Evolutionary conservation across 1,140 invertebrate species (phyloP), one percentile per base, ranked within the genome.

Genomic region (Drosophila quadrilineata): DNA sequence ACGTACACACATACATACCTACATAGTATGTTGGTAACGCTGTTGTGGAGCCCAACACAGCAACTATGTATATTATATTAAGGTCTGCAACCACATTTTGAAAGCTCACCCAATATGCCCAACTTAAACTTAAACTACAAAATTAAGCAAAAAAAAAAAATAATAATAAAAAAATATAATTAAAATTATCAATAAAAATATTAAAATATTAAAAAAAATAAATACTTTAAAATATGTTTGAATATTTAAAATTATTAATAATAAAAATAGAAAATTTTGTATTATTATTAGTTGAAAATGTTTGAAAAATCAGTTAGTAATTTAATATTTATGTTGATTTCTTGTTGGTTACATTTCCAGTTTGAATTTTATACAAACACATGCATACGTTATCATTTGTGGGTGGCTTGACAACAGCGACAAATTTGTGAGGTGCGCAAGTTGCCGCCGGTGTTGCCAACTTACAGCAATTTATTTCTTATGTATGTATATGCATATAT

Each of bases 401-500:
- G 45, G 24, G 14, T 24, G 10, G 22, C 38, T 22, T 54, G 10
- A 26, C 29, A 24, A 71, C 41, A 59, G 43, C 3, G 66, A 71
- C 71, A 54, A 52, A 22, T 46, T 57, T 75, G 71, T 79, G n/a
- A 29, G 75, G 66, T 79, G 75, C 26, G 19, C 29, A 36, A 14
- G 60, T 36, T 64, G 52, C 56, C 41, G 45, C 56, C 43, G n/a
- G n/a, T n/a, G n/a, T n/a, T n/a, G 54, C 43, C 62, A 50, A 59
- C 56, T 35, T 53, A 57, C 63, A 36, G 36, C 50, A 46, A 56
- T 66, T 66, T 72, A 75, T 84, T 65, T 84, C 70, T 48, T 35
- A 59, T 49, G 58, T 33, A 10, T 65, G 3, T 17, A 35, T 50
- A 48, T 26, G 8, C 8, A 31, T 31, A n/a, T 9, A 31, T n/a